These are phyloP conservation scores for Ypsolopha sequella DNA, from an alignment of 2,888 invertebrate genomes.

Conservation along the genomic window DNA sequence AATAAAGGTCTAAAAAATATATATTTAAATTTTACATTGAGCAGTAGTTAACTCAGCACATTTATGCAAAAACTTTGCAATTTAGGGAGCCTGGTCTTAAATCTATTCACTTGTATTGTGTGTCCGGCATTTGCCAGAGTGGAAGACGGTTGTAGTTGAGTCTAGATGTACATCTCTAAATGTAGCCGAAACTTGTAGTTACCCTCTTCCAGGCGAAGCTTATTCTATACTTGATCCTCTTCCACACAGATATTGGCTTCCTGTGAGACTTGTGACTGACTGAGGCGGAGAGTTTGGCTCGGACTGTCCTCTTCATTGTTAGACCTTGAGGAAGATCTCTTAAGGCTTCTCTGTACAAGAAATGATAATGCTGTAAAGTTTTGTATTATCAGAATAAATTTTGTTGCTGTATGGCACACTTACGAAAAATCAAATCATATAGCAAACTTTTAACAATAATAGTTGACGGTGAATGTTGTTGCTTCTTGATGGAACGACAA, in stretches of 20 bases:
- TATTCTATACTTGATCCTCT: slow-evolving; percentile 68
- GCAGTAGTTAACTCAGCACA: too few species aligned
- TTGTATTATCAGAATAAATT: not conserved
- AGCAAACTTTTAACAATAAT: too few species aligned
- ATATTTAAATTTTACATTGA: too few species aligned
- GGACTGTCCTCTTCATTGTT: slow-evolving; percentile 76
- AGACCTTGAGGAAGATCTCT: slow-evolving; percentile 78
- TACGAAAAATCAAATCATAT: too few species aligned
- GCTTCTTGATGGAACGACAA: too few species aligned
- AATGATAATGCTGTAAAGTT: too few species aligned
- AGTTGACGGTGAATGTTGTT: too few species aligned
- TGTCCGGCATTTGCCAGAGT: too few species aligned
- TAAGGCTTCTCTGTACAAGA: slow-evolving; percentile 68
- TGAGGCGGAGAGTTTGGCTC: slow-evolving; percentile 71
- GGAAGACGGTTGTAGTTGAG: too few species aligned
- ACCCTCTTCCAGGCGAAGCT: slow-evolving; percentile 72
- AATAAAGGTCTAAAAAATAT: too few species aligned
- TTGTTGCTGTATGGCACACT: not conserved
- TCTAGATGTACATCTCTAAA: not conserved
- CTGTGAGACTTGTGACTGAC: slow-evolving; percentile 68
- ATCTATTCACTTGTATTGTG: not conserved
- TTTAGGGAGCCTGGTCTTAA: too few species aligned
- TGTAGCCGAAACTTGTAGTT: slow-evolving; percentile 13
- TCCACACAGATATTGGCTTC: slow-evolving; percentile 66
- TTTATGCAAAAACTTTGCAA: too few species aligned